phyloP scores from a whole-genome alignment of 1,140 invertebrate genomes.

The Atopsyche davidsoni region DNA sequence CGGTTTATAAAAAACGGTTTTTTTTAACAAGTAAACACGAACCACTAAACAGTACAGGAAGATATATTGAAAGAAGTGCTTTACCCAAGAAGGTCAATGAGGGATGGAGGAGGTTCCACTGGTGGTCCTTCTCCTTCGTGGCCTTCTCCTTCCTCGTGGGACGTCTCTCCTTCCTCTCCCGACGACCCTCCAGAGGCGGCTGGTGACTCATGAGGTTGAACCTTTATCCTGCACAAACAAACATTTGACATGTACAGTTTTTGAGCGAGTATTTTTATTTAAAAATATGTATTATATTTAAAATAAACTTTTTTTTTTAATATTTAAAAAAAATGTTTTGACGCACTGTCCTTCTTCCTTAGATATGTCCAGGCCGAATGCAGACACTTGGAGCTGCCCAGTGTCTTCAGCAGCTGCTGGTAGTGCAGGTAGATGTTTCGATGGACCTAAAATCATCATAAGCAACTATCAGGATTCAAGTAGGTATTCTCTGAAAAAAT shows the following conservation, averaged over 20 bases:
- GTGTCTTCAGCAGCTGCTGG: constrained; percentile 60
- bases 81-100: constrained; percentile 71
- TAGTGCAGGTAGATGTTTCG: constrained; percentile 62
- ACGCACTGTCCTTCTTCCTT: constrained; percentile 74
- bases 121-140: constrained; percentile 50
- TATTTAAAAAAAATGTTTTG: no score
- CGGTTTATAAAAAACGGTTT: no score
- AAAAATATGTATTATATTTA: no score
- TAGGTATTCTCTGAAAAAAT: no score
- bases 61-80: no score
- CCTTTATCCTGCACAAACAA: constrained; percentile 49
- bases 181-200: constrained; percentile 56
- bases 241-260: not conserved
- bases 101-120: constrained; percentile 54
- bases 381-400: constrained; percentile 46
- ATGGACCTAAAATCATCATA: constrained; percentile 37
- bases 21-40: no score
- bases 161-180: constrained; percentile 57
- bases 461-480: not conserved
- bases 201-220: constrained; percentile 65
- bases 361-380: constrained; percentile 70
- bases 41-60: no score
- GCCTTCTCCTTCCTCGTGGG: constrained; percentile 50
- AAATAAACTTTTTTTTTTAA: no score
- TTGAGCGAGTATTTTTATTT: not conserved